Base-by-base conservation (phyloP, 1,140 invertebrate species). In the Centruroides vittatus region DNA sequence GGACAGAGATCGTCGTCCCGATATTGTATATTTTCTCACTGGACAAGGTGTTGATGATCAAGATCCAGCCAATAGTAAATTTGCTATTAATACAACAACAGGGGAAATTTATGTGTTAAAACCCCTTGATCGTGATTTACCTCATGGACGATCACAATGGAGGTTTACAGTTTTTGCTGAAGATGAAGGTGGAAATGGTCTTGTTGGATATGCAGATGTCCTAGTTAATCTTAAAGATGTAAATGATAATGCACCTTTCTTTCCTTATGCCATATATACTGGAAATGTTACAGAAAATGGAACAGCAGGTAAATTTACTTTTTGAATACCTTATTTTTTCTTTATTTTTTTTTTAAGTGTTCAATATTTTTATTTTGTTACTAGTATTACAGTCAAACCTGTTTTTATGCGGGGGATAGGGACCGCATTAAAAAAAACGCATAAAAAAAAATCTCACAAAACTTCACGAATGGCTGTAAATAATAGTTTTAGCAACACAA, bases 141-240 rank as follows among this genome's bases (percentile, higher is more conserved):
- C 95, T 0, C 89, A 90, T 71, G 95, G 95, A 13, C 78, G 93
- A 58, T 91, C 94, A 2, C 89, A 93, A 70, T 98, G 94, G 93
- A 84, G 94, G 67, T 98, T 99, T 74, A 98, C 94, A 5, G 93
- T 98, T 4, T 94, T 95, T 71, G 94, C 93, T 55, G 90, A 94
- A 75, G 94, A 98, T 72, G 93, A 97, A 78, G 90, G 90, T 4
- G 91, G 91, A 48, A 91, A 93, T 75, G 92, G 91, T 48, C 79
- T 96, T 1, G 92, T 96, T 5, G 94, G 95, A 50, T 98, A 98
- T 73, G 92, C 93, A n/a, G 93, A 97, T 75, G 93, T 99, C 4
- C 89, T 96, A 79, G 92, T 98, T 59, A 94, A 93, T 74, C 81
- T 98, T 4, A 91, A 93, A 52, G 95, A 98, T 72, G 94, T 98